Base-by-base conservation (phyloP, 2,797 vertebrate species). In the Ctenopoma kingsleyae region DNA sequence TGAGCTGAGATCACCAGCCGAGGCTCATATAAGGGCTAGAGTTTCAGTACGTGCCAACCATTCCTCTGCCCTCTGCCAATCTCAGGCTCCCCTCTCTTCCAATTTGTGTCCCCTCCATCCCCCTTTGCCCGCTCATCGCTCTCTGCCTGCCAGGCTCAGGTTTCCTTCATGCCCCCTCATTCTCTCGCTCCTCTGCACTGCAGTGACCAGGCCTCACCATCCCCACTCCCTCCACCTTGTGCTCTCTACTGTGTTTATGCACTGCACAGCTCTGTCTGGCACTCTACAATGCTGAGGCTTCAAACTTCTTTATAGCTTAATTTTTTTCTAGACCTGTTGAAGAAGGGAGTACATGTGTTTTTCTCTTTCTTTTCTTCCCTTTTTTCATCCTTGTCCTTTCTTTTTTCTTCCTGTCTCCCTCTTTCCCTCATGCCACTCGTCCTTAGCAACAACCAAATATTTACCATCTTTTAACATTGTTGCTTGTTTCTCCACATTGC, bases 361-460 rank as follows among this genome's bases (percentile, higher is more conserved):
- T 85, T 62, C 46, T 54, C 46, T 76, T 63, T 77, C 32, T 70
- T 44, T 80, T 57, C 30, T 32, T 8, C 4, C n/a, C 9, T 54
- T 48, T 59, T 68, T 67, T 22, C 43, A 11, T 54, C 16, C 63
- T 43, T 49, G 57, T 40, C 9, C 35, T 60, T 53, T 54, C 20
- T 64, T 56, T 65, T 51, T 59, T 66, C 57, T 80, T 53, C 65
- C 67, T 30, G 50, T 82, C 76, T 79, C 74, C 32, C 20, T 74
- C 51, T 75, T 78, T 68, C 23, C 52, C 57, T 66, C 75, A 73
- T 80, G 50, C 75, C 86, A 61, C 56, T 66, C 65, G 58, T 77
- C 73, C 87, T 70, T 87, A 80, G 84, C 84, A 85, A 87, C 85
- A 78, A 81, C 53, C 51, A 83, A 85, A 89, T 88, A 85, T 87